Percentiles rank a stretch among this genome's conserved stretches.
Conservation (phyloP, 2,888 invertebrate genomes). For the Pilophorus perplexus region DNA sequence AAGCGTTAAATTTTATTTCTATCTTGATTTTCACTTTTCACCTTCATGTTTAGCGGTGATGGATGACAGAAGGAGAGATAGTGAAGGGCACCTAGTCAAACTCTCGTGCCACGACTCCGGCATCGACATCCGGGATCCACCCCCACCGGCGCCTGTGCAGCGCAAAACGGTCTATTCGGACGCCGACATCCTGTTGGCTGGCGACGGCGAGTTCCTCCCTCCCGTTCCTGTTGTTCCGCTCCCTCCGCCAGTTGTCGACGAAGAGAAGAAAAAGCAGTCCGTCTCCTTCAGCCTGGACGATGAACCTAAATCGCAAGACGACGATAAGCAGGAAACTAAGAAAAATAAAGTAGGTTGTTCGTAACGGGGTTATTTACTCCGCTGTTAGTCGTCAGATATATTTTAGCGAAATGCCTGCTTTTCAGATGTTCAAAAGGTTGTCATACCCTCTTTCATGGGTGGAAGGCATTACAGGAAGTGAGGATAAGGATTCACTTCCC, state of each 20-base stretch:
- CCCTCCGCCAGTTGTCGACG: slow-evolving; percentile 55
- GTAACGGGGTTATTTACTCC: too few species aligned
- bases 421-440: slow-evolving; percentile 87
- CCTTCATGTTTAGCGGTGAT: slow-evolving; percentile 41
- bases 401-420: not conserved
- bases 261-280: slow-evolving; percentile 66
- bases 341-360: slow-evolving; percentile 49
- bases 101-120: slow-evolving; percentile 86
- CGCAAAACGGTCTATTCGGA: slow-evolving; percentile 66
- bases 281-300: slow-evolving; percentile 65
- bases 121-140: slow-evolving; percentile 79
- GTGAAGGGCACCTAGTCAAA: slow-evolving; percentile 65
- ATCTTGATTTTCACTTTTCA: not conserved
- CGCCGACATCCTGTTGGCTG: slow-evolving; percentile 81
- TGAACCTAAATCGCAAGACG: slow-evolving; percentile 58
- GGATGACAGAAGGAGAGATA: slow-evolving; percentile 52
- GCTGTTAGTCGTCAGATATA: not conserved
- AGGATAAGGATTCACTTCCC: slow-evolving; percentile 59
- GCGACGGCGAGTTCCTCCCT: slow-evolving; percentile 73
- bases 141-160: slow-evolving; percentile 51
- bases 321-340: slow-evolving; percentile 52
- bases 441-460: slow-evolving; percentile 91
- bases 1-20: too few species aligned
- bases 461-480: slow-evolving; percentile 72
- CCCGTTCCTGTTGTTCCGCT: slow-evolving; percentile 75